Base-by-base conservation (phyloP, 2,113 vertebrate species). In the Cavia porcellus region DNA sequence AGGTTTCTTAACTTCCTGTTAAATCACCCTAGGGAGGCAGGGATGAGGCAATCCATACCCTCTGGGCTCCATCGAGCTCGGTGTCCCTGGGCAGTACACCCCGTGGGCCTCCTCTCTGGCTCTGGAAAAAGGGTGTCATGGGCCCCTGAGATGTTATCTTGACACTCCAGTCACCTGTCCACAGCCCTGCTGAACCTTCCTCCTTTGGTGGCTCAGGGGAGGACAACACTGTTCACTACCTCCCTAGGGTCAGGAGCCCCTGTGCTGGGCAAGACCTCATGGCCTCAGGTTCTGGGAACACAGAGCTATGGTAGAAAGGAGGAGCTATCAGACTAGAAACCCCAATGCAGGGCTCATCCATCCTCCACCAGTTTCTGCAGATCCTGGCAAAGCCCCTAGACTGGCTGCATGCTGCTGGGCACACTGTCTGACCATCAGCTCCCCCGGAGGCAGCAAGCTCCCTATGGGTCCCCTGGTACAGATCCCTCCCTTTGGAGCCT, bases 281-380 rank as follows among this genome's bases (percentile, higher is more conserved):
- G 1, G 47, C 2, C 42, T 8, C 22, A 0, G 3, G 14, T 59
- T n/a, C 35, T 38, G 35, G 72, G 28, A 8, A 35, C 2, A 1
- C 1, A 0, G 45, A 80, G 35, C 59, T 32, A 1, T 50, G n/a
- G 6, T 7, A 35, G 3, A 28, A 28, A 38, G 28, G 35, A 61
- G 57, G 0, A 42, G 8, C 1, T 1, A 25, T 55, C 45, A 66
- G 30, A 52, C 3, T 20, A 42, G 13, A 80, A 38, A 52, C 12
- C 25, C 42, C 13, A 25, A 0, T 14, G 2, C 2, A 7, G 1
- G 7, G 70, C 9, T 32, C 52, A 7, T 19, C 8, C 11, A 61
- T 25, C 38, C 50, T 79, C 47, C 50, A 6, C 17, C 28, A 59
- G 52, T 13, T 42, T 75, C 61, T 86, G 64, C 62, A 35, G 77